phyloP scores from a whole-genome alignment of 1,140 invertebrate genomes.

The Polypedilum pembai region DNA sequence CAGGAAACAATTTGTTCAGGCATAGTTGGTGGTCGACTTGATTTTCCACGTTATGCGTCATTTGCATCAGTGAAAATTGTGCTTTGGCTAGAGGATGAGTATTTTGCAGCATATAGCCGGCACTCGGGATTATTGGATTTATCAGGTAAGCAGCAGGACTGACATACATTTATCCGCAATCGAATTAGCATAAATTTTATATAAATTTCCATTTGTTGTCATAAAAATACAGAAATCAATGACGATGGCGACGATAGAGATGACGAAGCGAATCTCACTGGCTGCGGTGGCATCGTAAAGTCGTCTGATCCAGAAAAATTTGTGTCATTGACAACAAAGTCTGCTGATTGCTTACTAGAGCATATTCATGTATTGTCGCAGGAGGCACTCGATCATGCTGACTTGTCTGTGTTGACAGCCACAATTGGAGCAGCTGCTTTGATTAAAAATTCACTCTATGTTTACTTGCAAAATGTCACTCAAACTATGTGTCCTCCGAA shows the following conservation, averaged over 20 bases:
- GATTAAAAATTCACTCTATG: conserved; percentile 65
- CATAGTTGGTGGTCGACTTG: conserved; percentile 64
- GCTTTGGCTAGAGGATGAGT: conserved; percentile 54
- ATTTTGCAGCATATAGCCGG: conserved; percentile 45
- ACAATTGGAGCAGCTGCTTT: conserved; percentile 69
- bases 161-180: conserved; percentile 39
- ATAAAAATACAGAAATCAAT: conserved; percentile 10
- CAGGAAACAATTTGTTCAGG: conserved; percentile 64
- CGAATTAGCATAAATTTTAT: conserved; percentile 31
- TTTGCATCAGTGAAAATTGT: conserved; percentile 73
- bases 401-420: conserved; percentile 65
- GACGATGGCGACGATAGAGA: conserved; percentile 27
- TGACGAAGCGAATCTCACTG: conserved; percentile 23
- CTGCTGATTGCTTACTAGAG: conserved; percentile 58
- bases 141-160: conserved; percentile 35
- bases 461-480: conserved; percentile 48
- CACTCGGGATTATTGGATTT: conserved; percentile 44
- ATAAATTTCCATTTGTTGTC: conserved; percentile 30
- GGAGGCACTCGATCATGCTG: conserved; percentile 71
- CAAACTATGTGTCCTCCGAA: conserved; percentile 41
- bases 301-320: conserved; percentile 65
- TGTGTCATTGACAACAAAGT: conserved; percentile 57
- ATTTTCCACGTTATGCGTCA: conserved; percentile 70
- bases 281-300: conserved; percentile 52
- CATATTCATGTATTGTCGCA: conserved; percentile 69